These are phyloP conservation scores for Morpho deidamia DNA, from an alignment of 2,888 invertebrate genomes.

Conservation along the genomic window DNA sequence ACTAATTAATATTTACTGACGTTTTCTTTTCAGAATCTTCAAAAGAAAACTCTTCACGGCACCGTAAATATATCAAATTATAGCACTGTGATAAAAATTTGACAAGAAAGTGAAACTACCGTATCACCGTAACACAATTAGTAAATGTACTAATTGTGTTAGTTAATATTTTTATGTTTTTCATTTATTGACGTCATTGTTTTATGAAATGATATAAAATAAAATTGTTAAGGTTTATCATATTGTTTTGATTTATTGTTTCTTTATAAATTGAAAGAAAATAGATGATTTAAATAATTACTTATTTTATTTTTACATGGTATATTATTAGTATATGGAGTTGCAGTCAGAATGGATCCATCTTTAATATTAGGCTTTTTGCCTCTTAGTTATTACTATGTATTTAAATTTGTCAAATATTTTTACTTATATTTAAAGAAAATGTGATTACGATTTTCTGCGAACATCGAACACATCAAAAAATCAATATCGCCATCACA, in stretches of 20 bases:
- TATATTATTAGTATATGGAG: too few relatives aligned
- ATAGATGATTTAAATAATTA: constrained; percentile 2
- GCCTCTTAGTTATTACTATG: too few relatives aligned
- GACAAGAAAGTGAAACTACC: constrained; percentile 34
- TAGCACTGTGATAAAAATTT: constrained; percentile 76
- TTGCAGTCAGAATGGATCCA: too few relatives aligned
- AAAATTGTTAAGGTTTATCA: constrained; percentile 7
- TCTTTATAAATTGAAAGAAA: constrained; percentile 8
- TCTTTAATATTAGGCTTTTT: too few relatives aligned
- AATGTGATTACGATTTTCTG: too few relatives aligned
- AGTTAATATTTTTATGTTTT: constrained; percentile 15
- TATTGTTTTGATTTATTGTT: constrained; percentile 4
- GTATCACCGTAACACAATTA: constrained; percentile 10
- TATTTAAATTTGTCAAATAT: too few relatives aligned
- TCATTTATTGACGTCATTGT: constrained; percentile 15
- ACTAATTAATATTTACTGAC: too few relatives aligned
- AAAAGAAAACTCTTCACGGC: constrained; percentile 82
- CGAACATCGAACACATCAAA: too few relatives aligned
- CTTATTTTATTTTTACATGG: not conserved
- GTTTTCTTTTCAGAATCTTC: constrained; percentile 79
- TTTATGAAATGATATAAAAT: constrained; percentile 14
- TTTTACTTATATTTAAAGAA: too few relatives aligned
- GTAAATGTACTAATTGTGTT: constrained; percentile 16
- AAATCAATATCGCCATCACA: too few relatives aligned
- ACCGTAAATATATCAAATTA: constrained; percentile 82